Conservation (phyloP, 2,888 invertebrate genomes). For the Oeneis ivallda region DNA sequence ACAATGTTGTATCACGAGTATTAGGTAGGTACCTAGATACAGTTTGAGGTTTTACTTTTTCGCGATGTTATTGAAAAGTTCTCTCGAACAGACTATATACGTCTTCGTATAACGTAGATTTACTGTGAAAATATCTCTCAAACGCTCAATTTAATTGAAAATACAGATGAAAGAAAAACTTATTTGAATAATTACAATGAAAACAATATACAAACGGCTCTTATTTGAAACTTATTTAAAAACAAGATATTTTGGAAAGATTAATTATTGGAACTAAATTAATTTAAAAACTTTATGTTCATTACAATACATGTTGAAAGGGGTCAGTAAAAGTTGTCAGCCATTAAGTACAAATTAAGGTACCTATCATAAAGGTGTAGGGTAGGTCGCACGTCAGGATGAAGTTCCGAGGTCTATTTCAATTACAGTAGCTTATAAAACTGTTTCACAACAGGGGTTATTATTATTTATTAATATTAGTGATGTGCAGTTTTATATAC, state of each 20-base stretch:
- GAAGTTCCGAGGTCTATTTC: slow-evolving; percentile 48
- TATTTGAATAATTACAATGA: background rate
- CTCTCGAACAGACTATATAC: background rate
- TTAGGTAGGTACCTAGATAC: too few relatives aligned
- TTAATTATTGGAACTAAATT: background rate
- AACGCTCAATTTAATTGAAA: background rate
- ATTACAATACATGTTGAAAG: background rate
- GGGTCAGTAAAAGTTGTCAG: background rate
- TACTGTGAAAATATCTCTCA: slow-evolving; percentile 1
- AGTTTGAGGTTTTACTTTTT: background rate
- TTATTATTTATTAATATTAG: too few relatives aligned
- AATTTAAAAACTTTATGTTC: background rate
- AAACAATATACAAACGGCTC: background rate
- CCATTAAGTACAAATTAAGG: background rate
- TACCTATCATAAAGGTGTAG: slow-evolving; percentile 43
- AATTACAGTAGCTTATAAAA: too few relatives aligned
- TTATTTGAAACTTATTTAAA: background rate
- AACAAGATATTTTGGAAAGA: background rate
- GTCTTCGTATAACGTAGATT: background rate
- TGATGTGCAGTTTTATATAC: too few relatives aligned
- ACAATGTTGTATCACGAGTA: too few relatives aligned
- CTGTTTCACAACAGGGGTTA: too few relatives aligned
- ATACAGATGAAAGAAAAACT: background rate
- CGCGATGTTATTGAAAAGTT: too few relatives aligned
- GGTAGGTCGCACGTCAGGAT: slow-evolving; percentile 64